These are phyloP conservation scores for Lepidurus apus DNA, from an alignment of 1,140 invertebrate species.

Conservation along the genomic window DNA sequence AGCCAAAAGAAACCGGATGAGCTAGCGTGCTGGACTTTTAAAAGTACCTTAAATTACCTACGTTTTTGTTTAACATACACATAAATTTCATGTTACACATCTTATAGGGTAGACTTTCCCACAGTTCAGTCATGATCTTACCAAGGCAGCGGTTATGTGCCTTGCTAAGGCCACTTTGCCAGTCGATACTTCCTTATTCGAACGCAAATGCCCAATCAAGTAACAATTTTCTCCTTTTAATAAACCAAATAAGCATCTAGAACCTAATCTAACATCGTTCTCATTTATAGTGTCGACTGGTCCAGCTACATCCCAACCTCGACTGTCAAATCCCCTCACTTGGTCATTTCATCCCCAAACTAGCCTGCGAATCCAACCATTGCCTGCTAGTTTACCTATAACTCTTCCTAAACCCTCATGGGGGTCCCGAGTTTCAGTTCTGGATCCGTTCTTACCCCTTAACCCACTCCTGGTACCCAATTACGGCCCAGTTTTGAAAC, in stretches of 20 bases:
- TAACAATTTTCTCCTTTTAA: not conserved
- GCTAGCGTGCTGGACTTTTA: no score
- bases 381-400: not conserved
- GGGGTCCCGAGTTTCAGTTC: not conserved
- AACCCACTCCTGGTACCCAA: not conserved
- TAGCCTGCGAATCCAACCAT: not conserved
- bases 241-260: not conserved
- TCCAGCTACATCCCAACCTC: not conserved
- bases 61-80: no score
- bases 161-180: not conserved
- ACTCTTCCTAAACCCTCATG: not conserved
- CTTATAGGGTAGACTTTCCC: no score
- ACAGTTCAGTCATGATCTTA: not conserved
- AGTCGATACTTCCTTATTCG: not conserved
- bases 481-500: not conserved
- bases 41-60: no score
- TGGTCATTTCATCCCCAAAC: not conserved
- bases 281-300: not conserved
- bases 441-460: not conserved
- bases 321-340: not conserved
- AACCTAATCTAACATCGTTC: not conserved
- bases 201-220: not conserved
- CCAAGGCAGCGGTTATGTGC: constrained; percentile 7
- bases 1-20: no score
- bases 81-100: no score